These are phyloP conservation scores for Melospiza melodia DNA, from an alignment of 2,113 vertebrate species.

Conservation along the genomic window DNA sequence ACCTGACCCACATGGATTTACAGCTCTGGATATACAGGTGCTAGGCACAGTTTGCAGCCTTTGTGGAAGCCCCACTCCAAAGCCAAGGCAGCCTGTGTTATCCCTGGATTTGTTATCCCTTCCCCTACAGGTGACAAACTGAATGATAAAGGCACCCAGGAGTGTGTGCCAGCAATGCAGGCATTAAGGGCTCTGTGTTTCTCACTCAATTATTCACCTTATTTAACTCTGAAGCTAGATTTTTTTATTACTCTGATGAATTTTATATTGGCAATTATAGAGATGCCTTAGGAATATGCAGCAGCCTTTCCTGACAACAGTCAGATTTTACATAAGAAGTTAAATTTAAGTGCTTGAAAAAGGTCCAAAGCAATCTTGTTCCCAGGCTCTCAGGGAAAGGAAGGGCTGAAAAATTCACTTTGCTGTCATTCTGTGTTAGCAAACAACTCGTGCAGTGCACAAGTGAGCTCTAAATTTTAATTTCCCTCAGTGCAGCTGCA, in stretches of 20 bases:
- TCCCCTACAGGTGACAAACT: background rate
- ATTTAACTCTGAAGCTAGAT: background rate
- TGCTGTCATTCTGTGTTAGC: background rate
- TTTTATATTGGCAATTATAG: background rate
- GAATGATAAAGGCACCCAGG: background rate
- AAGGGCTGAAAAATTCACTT: background rate
- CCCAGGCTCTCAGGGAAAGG: background rate
- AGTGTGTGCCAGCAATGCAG: background rate
- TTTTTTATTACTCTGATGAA: background rate
- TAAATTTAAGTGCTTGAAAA: background rate
- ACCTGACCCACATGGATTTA: too few relatives aligned
- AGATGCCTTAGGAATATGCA: background rate
- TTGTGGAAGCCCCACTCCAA: background rate
- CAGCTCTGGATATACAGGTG: background rate
- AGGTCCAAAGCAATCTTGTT: background rate
- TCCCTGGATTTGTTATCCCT: background rate
- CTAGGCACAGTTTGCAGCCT: background rate
- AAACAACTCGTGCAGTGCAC: fast-evolving
- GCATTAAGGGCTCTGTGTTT: background rate
- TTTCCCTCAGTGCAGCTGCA: background rate
- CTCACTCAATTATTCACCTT: background rate
- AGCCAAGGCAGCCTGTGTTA: background rate
- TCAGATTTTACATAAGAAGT: background rate
- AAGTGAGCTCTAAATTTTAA: background rate
- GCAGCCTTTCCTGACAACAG: background rate